A percentile compares a stretch with the other conserved stretches of the same genome.
These are phyloP conservation scores for Corythornis cristatus DNA, from an alignment of 2,113 vertebrate species.

Conservation along the genomic window DNA sequence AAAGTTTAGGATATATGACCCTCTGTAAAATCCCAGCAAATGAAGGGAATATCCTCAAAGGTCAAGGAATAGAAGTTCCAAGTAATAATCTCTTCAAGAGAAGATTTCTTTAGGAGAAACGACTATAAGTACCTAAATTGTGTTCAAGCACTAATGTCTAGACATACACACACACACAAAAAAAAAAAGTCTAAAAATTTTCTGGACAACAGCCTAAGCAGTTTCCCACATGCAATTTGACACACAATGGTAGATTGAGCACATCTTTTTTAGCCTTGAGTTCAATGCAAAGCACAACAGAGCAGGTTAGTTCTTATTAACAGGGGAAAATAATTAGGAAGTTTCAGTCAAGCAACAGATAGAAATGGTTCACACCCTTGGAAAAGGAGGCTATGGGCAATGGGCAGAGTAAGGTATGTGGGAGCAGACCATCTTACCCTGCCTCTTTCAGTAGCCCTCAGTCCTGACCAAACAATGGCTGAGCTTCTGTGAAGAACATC, in stretches of 20 bases:
- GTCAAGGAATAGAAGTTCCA: neutral
- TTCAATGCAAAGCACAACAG: neutral
- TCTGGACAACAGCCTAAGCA: neutral
- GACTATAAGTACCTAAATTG: neutral
- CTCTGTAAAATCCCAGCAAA: neutral
- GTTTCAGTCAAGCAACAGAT: neutral
- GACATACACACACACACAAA: neutral
- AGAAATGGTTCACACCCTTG: accelerated
- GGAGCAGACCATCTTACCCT: neutral
- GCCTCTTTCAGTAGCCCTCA: neutral
- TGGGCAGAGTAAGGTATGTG: neutral
- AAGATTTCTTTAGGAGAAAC: neutral
- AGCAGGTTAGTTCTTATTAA: neutral
- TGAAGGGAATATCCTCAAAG: neutral
- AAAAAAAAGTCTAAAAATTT: neutral
- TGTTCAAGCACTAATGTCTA: neutral
- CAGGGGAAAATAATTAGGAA: neutral
- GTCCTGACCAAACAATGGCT: neutral
- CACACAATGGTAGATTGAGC: neutral
- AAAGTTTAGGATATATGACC: neutral
- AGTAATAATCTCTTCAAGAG: neutral
- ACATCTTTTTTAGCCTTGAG: neutral
- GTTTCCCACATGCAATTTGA: neutral
- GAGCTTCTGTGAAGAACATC: neutral
- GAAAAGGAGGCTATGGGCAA: neutral